Evolutionary conservation across 1,140 invertebrate genomes (phyloP).

Genomic region (Anagrus nilaparvatae): DNA sequence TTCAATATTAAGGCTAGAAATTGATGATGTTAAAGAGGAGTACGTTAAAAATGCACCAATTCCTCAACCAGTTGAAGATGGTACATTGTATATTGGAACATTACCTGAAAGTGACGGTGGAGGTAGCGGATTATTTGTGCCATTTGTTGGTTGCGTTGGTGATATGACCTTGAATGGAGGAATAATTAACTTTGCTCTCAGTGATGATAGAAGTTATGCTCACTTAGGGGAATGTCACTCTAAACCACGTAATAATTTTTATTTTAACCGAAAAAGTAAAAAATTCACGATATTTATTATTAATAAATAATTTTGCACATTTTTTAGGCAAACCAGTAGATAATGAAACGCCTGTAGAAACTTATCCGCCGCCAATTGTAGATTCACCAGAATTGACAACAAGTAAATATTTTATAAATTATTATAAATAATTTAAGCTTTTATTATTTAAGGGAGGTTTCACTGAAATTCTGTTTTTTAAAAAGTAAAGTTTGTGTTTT

Average conservation of each 20-base stretch:
- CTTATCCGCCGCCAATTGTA: conserved; percentile 3
- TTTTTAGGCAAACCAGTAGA: neutral
- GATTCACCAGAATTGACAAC: neutral
- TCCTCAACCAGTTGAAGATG: conserved; percentile 50
- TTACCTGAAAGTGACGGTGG: conserved; percentile 50
- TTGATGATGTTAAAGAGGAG: conserved; percentile 67
- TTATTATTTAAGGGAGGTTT: too few relatives aligned
- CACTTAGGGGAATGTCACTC: conserved; percentile 54
- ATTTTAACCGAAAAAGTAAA: too few relatives aligned
- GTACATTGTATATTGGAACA: conserved; percentile 76
- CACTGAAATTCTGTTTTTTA: too few relatives aligned
- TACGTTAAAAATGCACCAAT: conserved; percentile 46
- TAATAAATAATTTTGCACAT: too few relatives aligned
- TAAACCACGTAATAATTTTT: conserved; percentile 12
- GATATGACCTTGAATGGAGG: conserved; percentile 75
- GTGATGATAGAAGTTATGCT: conserved; percentile 51
- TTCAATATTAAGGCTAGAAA: conserved; percentile 56
- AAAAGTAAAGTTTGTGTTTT: too few relatives aligned
- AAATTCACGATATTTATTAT: too few relatives aligned
- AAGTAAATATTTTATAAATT: conserved; percentile 1
- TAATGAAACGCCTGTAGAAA: neutral
- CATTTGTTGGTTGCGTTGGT: conserved; percentile 76
- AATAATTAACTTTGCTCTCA: conserved; percentile 72
- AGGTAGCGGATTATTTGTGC: conserved; percentile 29
- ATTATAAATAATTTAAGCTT: too few relatives aligned